Base-by-base conservation (phyloP, 2,888 invertebrate species). In the Cylloceria caligata region DNA sequence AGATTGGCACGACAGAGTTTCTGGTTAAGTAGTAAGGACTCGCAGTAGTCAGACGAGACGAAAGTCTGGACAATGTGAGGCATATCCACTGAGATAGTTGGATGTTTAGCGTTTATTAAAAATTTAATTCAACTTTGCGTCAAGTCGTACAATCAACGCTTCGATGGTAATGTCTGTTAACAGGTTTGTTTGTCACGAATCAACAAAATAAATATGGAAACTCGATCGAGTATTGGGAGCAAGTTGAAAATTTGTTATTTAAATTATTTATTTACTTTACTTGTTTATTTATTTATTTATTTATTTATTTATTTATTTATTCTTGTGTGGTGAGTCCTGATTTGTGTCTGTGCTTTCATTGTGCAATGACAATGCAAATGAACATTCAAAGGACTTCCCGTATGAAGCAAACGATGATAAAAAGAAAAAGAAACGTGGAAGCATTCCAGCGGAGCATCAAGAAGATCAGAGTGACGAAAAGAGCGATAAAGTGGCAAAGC, bases 341-440 rank as follows among this genome's bases (percentile, higher is more conserved):
- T n/a, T 39, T n/a, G 24, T 24, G 64, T 64, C 42, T 85, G 84
- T 76, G 79, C 75, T 81, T 49, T 84, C 77, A 82, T 75, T 74
- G 78, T 81, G 84, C 86, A 77, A 83, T 86, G 83, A 78, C 39
- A 60, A 49, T 64, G 21, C 64, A 42, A 64, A 64, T 42, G 21
- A 21, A 21, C 36, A 24, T 60, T 60, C 60, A 64, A 68, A 49
- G 27, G 64, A 68, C 16, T 19, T 21, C 11, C 52, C 36, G 34
- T 45, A n/a, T 60, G 52, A 80, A 19, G 55, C 42, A 27, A 45
- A 24, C 45, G 24, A 67, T 67, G 67, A 75, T 67, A 42, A 76
- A 49, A 67, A 69, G 36, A 47, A 47, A 49, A 16, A 42, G 19
- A 39, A 27, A 34, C n/a, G 45, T 47, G 55, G 19, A 5, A 39